Percentiles rank a stretch among this genome's conserved stretches.
Conservation (phyloP, 2,888 invertebrate species). For the Sinelater perroti region DNA sequence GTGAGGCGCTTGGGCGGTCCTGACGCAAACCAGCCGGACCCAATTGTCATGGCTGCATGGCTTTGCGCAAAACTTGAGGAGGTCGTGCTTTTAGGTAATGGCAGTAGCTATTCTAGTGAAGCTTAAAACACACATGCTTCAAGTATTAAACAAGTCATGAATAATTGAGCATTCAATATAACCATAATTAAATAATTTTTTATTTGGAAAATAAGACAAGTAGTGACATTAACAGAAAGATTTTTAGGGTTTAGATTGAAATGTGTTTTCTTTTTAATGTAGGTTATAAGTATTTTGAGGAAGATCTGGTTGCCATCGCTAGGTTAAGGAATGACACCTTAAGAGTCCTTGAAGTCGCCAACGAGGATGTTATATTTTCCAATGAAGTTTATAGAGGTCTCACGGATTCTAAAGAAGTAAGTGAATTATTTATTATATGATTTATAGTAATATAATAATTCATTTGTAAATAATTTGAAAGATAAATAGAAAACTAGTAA, state of each 20-base stretch:
- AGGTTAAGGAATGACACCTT: conserved; percentile 67
- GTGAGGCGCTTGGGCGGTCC: conserved; percentile 30
- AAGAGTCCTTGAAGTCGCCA: conserved; percentile 66
- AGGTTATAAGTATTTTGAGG: conserved; percentile 69
- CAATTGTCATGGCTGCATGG: conserved; percentile 74
- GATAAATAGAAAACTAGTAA: no score
- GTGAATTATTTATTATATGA: no score
- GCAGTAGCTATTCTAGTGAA: no score
- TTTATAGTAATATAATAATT: no score
- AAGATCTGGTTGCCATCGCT: conserved; percentile 72
- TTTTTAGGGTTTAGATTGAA: conserved; percentile 44
- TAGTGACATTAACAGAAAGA: no score
- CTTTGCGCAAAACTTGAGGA: conserved; percentile 68
- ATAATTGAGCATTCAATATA: no score
- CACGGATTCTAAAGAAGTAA: conserved; percentile 41
- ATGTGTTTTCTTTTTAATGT: neutral
- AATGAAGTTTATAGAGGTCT: conserved; percentile 40
- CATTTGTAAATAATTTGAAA: no score
- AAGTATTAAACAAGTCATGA: no score
- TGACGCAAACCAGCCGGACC: conserved; percentile 61
- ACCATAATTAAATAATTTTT: no score
- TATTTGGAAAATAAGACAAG: no score
- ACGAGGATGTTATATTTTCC: conserved; percentile 59
- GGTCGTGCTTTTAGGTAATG: conserved; percentile 64
- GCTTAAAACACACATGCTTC: no score